phyloP scores from a whole-genome alignment of 2,797 vertebrate species.

The Octomys mimax region DNA sequence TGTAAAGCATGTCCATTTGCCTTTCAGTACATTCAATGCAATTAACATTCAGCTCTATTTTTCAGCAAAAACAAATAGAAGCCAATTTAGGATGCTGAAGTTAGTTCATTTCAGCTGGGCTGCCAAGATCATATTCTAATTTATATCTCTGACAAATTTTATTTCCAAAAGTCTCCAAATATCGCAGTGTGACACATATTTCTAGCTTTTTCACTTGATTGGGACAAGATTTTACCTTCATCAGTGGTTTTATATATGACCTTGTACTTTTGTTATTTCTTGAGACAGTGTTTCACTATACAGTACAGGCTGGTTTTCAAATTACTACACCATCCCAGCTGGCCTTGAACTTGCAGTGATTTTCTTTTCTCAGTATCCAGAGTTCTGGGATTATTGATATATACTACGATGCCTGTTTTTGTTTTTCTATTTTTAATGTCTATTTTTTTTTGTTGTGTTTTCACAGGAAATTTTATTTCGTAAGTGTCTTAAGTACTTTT shows the following conservation, averaged over 20 bases:
- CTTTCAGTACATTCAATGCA: not conserved
- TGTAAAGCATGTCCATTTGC: not conserved
- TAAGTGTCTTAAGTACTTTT: not conserved
- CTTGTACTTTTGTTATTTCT: not conserved
- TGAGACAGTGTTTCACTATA: no score
- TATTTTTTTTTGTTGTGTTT: not conserved
- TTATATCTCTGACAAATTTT: not conserved
- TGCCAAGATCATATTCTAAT: not conserved
- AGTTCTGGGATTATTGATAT: not conserved
- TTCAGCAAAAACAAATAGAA: not conserved
- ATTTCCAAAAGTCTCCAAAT: not conserved
- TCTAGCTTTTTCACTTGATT: not conserved
- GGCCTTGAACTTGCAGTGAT: no score
- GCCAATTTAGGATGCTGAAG: not conserved
- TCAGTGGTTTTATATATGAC: not conserved
- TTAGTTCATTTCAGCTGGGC: not conserved
- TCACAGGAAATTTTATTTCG: not conserved
- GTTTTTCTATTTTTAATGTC: not conserved
- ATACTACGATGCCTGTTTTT: not conserved
- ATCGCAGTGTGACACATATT: not conserved
- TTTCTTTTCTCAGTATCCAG: no score
- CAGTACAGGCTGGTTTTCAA: no score
- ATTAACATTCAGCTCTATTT: not conserved
- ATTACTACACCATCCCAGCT: no score
- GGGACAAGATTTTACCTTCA: not conserved